Evolutionary conservation across 2,888 invertebrate species (phyloP).

Genomic region (Nomada lathburiana): DNA sequence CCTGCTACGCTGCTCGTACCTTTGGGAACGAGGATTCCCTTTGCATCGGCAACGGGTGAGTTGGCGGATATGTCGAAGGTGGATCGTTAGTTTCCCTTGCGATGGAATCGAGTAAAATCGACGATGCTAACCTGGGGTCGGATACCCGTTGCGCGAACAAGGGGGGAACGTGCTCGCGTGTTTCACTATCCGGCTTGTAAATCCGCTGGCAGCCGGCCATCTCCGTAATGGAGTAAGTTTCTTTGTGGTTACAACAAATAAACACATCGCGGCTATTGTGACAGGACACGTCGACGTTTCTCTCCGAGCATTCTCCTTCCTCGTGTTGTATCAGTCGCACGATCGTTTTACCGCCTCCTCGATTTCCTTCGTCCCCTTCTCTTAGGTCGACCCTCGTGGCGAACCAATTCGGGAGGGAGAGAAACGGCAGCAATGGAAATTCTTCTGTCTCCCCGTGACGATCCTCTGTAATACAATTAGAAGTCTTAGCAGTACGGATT

Average conservation of each 20-base stretch:
- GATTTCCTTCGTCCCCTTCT: not conserved
- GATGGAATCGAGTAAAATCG: not conserved
- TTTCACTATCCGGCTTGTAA: constrained; percentile 44
- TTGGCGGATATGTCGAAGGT: constrained; percentile 7
- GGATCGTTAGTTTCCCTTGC: no score
- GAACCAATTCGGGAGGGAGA: not conserved
- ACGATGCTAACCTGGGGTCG: not conserved
- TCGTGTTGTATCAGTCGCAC: not conserved
- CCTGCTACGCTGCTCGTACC: constrained; percentile 24
- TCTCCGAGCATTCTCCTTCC: not conserved
- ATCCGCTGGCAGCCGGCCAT: constrained; percentile 60
- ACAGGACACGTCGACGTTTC: constrained; percentile 44
- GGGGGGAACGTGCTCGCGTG: constrained; percentile 21
- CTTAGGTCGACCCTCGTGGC: not conserved
- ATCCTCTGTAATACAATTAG: constrained; percentile 64
- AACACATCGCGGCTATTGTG: constrained; percentile 54
- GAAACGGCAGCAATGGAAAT: constrained; percentile 14
- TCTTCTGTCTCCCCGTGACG: constrained; percentile 14
- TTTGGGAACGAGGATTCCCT: constrained; percentile 44
- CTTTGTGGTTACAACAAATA: constrained; percentile 54
- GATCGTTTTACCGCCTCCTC: not conserved
- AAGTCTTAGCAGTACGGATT: constrained; percentile 63
- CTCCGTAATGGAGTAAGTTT: constrained; percentile 56
- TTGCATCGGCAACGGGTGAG: constrained; percentile 55
- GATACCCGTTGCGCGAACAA: constrained; percentile 15